Evolutionary conservation across 2,888 invertebrate genomes (phyloP).

Genomic region (Meloe dianella): DNA sequence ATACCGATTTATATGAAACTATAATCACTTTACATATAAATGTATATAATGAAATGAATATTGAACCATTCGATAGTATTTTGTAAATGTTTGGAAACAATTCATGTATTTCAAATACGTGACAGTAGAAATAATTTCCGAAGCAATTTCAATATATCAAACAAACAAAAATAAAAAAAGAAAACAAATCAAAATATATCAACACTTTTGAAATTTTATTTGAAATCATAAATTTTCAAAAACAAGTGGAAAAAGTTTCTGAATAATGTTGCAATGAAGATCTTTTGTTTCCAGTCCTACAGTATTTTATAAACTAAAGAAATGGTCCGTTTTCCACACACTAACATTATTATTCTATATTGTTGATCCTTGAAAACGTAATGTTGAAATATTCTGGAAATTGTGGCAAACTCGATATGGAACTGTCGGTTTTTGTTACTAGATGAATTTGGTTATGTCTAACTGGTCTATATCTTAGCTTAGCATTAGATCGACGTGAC

Average conservation of each 20-base stretch:
- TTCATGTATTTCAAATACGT: neutral
- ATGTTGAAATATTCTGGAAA: neutral
- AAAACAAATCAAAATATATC: conserved; percentile 3
- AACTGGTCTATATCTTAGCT: conserved; percentile 13
- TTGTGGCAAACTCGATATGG: neutral
- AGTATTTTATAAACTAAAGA: neutral
- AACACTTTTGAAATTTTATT: neutral
- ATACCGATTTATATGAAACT: neutral
- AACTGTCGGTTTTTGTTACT: neutral
- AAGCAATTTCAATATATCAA: neutral
- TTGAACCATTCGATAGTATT: neutral
- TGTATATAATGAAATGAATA: neutral
- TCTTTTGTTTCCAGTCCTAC: neutral
- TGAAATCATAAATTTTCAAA: neutral
- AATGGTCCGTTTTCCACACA: too few relatives aligned
- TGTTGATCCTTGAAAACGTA: neutral
- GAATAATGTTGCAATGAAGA: neutral
- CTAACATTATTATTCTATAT: too few relatives aligned
- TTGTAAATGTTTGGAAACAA: neutral
- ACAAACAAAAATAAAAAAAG: neutral
- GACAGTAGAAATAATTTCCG: conserved; percentile 11
- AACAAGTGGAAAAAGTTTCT: neutral
- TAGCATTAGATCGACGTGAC: conserved; percentile 21
- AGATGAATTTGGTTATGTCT: neutral
- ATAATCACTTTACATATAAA: neutral